Evolutionary conservation across 2,113 vertebrate species (phyloP).

Genomic region (Actenoides hombroni): DNA sequence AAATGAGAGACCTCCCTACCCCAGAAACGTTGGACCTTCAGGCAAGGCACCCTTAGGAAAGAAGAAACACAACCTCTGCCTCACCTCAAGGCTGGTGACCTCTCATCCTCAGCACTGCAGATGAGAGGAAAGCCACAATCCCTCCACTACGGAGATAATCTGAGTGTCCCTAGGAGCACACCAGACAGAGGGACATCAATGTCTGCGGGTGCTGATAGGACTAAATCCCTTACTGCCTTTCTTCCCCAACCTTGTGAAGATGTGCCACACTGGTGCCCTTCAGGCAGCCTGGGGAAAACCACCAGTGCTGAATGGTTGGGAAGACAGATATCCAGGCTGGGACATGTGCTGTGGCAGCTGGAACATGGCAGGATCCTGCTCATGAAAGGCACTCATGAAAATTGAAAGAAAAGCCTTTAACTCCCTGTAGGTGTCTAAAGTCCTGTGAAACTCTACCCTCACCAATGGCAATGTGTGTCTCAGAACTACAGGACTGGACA

Average conservation of each 20-base stretch:
- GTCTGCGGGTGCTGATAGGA: neutral
- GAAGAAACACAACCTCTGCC: neutral
- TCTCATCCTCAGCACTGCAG: neutral
- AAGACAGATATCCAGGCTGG: neutral
- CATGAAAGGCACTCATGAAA: neutral
- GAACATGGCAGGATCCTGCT: neutral
- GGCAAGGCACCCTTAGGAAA: neutral
- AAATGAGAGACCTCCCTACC: neutral
- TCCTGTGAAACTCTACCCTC: neutral
- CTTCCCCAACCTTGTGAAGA: neutral
- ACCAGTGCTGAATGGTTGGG: neutral
- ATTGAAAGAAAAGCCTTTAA: neutral
- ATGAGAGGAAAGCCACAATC: neutral
- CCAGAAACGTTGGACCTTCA: neutral
- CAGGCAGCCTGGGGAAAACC: neutral
- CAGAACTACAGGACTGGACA: neutral
- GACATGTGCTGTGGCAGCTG: neutral
- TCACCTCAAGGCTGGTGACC: neutral
- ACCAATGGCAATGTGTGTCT: accelerated
- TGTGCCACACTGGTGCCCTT: neutral
- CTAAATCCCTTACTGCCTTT: neutral
- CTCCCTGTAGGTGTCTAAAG: neutral
- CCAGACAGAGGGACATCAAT: neutral
- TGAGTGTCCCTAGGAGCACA: neutral
- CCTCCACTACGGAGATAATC: neutral